A percentile compares a stretch with the other conserved stretches of the same genome.
Conservation (phyloP, 2,113 vertebrate species). For the Lophius piscatorius region DNA sequence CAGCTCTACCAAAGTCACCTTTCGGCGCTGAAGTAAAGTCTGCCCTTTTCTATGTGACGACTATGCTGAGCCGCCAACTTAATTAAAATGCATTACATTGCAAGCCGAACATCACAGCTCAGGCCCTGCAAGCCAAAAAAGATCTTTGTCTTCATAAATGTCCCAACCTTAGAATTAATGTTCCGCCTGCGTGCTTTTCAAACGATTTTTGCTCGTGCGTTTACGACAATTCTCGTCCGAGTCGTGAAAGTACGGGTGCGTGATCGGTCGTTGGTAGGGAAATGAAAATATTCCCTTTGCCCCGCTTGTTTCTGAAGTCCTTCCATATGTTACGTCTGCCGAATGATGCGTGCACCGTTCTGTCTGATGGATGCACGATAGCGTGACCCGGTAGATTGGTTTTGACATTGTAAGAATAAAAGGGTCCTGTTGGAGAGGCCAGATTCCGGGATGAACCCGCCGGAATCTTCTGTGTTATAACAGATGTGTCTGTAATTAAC, state of each 20-base stretch:
- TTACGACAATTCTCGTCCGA: slow-evolving; percentile 19
- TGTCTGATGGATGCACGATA: too few relatives aligned
- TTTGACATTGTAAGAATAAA: too few relatives aligned
- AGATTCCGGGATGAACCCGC: too few relatives aligned
- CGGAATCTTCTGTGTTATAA: too few relatives aligned
- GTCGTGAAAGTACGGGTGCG: slow-evolving; percentile 14
- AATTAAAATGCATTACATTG: slow-evolving; percentile 47
- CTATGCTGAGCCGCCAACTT: slow-evolving; percentile 48
- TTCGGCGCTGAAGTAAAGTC: slow-evolving; percentile 23
- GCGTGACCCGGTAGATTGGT: too few relatives aligned
- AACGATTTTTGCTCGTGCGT: slow-evolving; percentile 15
- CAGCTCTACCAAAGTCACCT: slow-evolving; percentile 9
- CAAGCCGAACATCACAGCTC: slow-evolving; percentile 43
- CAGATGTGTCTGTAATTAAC: too few relatives aligned
- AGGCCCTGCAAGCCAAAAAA: slow-evolving; percentile 65
- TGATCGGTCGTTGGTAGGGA: too few relatives aligned
- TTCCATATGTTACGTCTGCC: too few relatives aligned
- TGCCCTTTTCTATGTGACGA: slow-evolving; percentile 49
- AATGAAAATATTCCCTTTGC: too few relatives aligned
- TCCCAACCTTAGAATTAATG: neutral
- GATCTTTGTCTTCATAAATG: slow-evolving; percentile 56
- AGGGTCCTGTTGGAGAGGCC: too few relatives aligned
- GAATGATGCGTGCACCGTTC: too few relatives aligned
- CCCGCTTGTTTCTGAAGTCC: too few relatives aligned
- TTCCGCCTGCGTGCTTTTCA: neutral